Conservation (phyloP, 2,113 vertebrate species). For the Heterotilapia buettikoferi region DNA sequence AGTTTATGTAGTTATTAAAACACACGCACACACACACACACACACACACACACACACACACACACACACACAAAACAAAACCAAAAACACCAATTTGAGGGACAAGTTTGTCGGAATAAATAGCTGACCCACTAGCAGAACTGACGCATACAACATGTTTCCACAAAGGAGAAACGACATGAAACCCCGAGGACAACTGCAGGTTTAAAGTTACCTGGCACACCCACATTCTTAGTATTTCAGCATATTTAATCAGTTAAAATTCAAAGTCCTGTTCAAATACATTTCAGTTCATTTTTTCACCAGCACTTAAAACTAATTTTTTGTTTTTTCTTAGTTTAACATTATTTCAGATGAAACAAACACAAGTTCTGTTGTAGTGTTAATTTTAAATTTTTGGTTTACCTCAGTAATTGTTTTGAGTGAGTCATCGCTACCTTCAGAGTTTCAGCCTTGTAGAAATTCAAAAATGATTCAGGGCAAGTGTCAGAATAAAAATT, state of each 20-base stretch:
- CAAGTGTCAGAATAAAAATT: not conserved
- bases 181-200: not conserved
- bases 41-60: not conserved
- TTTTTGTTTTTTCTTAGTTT: not conserved
- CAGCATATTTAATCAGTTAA: not conserved
- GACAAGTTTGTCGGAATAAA: not conserved
- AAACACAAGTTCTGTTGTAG: not conserved
- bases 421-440: not conserved
- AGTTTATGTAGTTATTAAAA: not conserved
- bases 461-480: rapidly evolving
- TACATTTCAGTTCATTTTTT: not conserved
- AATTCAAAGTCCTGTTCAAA: not conserved
- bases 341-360: not conserved
- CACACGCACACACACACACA: not conserved
- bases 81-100: not conserved
- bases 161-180: not conserved
- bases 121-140: not conserved
- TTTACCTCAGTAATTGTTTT: not conserved
- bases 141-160: not conserved
- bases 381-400: not conserved
- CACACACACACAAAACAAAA: not conserved
- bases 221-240: not conserved
- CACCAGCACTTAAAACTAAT: not conserved
- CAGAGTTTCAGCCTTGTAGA: not conserved
- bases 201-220: not conserved